A percentile compares a stretch with the other conserved stretches of the same genome.
Conservation (phyloP, 2,113 vertebrate species). For the Panthera leo region DNA sequence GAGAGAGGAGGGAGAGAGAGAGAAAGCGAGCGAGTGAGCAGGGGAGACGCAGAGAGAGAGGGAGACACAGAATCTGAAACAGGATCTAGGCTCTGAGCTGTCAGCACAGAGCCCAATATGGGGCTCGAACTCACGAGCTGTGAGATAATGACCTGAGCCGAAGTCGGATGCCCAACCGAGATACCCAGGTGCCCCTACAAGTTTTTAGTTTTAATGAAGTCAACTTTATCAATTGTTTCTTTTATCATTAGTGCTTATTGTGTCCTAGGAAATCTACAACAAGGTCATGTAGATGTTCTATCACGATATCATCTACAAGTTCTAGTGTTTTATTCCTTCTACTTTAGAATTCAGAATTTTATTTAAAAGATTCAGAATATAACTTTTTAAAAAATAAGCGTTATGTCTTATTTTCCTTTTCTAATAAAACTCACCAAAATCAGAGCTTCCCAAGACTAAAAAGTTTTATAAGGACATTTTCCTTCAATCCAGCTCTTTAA, state of each 20-base stretch:
- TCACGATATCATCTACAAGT: not conserved
- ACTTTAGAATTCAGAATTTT: not conserved
- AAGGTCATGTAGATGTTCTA: constrained; percentile 16
- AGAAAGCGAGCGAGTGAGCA: no score
- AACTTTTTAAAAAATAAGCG: not conserved
- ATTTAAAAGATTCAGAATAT: not conserved
- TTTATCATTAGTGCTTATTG: not conserved
- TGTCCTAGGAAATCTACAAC: not conserved
- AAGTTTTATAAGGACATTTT: not conserved
- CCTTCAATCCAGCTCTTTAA: not conserved
- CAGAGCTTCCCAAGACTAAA: not conserved
- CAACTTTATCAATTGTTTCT: not conserved
- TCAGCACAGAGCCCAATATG: no score
- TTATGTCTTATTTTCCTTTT: not conserved
- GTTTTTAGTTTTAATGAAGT: not conserved
- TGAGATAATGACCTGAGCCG: no score
- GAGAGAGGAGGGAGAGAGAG: no score
- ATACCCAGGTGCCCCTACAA: no score
- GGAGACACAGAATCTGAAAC: no score
- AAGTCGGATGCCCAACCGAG: no score
- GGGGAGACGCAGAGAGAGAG: no score
- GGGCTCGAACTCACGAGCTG: no score
- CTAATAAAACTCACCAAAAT: constrained; percentile 26
- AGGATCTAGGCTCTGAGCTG: no score
- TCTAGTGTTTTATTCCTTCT: not conserved